Conservation (phyloP, 2,797 vertebrate genomes). For the Nannoperca australis region DNA sequence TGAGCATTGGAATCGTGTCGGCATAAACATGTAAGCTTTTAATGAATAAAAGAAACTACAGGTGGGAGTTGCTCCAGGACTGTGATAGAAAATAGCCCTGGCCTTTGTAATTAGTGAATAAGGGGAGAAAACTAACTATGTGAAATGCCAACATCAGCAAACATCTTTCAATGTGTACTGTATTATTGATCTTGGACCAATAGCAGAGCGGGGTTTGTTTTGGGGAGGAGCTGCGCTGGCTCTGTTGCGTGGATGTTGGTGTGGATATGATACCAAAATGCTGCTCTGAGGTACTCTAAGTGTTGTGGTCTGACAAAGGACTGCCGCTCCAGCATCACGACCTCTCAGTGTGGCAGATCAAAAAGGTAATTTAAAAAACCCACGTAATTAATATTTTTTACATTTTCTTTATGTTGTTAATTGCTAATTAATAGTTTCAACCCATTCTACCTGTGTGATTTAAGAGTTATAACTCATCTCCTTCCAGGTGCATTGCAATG, state of each 20-base stretch:
- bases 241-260: conserved; percentile 34
- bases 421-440: not conserved
- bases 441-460: not conserved
- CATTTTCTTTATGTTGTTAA: not conserved
- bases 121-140: conserved; percentile 36
- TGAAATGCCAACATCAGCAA: conserved; percentile 70
- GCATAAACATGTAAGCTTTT: not conserved
- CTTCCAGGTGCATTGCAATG: not conserved
- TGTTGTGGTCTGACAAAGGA: conserved; percentile 47
- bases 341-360: conserved; percentile 23
- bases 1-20: not conserved
- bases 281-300: conserved; percentile 19
- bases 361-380: conserved; percentile 59
- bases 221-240: conserved; percentile 58
- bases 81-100: not conserved
- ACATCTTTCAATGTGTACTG: conserved; percentile 67
- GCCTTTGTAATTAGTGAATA: conserved; percentile 41
- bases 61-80: not conserved
- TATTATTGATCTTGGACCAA: conserved; percentile 75
- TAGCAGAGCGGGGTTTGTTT: conserved; percentile 53
- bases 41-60: not conserved
- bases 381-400: not conserved
- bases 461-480: not conserved
- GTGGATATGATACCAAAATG: conserved; percentile 51
- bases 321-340: conserved; percentile 42